A percentile compares a stretch with the other conserved stretches of the same genome.
phyloP scores from a whole-genome alignment of 2,113 vertebrate genomes.

The Alligator mississippiensis region DNA sequence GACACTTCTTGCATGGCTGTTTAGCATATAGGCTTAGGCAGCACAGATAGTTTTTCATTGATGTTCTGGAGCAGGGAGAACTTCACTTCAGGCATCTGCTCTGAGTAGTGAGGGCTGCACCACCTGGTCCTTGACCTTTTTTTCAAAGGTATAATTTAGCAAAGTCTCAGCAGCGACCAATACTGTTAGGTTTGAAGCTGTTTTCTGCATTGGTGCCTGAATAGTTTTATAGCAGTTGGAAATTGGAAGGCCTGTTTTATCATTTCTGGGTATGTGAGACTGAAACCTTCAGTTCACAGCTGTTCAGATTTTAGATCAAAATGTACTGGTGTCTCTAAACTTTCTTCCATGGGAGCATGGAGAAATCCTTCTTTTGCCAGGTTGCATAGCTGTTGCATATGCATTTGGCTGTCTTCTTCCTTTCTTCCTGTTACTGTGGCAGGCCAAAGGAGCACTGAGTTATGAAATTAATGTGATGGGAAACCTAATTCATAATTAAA shows the following conservation, averaged over 20 bases:
- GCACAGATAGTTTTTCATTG: not conserved
- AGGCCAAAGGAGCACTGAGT: rapidly evolving
- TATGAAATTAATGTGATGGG: not conserved
- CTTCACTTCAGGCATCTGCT: not conserved
- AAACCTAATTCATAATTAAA: not conserved
- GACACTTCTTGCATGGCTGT: not conserved
- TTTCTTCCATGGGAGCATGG: not conserved
- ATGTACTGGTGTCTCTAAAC: not conserved
- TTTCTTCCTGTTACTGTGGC: not conserved
- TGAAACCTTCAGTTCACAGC: not conserved
- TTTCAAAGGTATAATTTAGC: not conserved
- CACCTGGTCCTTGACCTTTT: not conserved
- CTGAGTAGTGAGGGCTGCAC: not conserved
- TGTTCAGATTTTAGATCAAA: not conserved
- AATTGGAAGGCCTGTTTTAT: not conserved
- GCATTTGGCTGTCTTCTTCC: not conserved
- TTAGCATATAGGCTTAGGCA: too few species aligned
- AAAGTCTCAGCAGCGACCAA: not conserved
- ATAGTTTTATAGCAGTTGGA: not conserved
- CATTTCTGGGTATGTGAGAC: not conserved
- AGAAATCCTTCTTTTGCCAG: not conserved
- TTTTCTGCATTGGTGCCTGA: not conserved
- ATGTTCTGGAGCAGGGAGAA: not conserved
- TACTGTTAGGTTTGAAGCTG: not conserved
- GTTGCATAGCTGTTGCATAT: not conserved